Evolutionary conservation across 2,797 vertebrate species (phyloP), one percentile per base, ranked within the genome.

Genomic region (Poeciliopsis presidionis): DNA sequence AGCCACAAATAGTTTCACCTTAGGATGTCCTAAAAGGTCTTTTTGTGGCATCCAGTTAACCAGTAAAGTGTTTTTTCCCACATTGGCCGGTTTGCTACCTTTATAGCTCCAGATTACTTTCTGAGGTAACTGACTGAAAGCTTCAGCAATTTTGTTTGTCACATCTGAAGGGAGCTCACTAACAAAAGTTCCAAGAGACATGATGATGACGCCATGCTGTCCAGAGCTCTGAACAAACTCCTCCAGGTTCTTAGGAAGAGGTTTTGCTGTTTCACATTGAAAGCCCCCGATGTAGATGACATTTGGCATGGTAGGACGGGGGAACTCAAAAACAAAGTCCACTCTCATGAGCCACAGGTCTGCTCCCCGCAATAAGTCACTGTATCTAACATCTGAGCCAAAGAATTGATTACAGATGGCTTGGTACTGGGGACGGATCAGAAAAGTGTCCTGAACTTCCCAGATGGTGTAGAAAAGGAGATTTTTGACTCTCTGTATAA

Each of bases 11-110:
- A 89, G 76, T 80, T 85, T 93, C 0, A 84, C 86, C 72, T 93
- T 94, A 1, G 92, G 90, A 74, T 96, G 94, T 83, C 93, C 95
- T 8, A 96, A 57, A n/a, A 96, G 90, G 73, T 95, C 94, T 67
- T 95, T 95, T 83, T 96, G 95, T 1, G 94, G 95, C 77, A 95
- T 83, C 95, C 95, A 96, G 76, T 94, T 85, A 0, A 94, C 89
- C 25, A 95, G 16, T 45, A 94, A 73, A 36, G 95, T 95, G 84
- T 95, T 96, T 87, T 93, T 93, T 0, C 94, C 94, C 28, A 95
- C 63, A 81, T 45, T 79, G 1, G 81, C 59, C 4, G 94, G 94
- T 57, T 55, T 91, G 0, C 75, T 28, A 13, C 94, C 95, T 47
- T 88, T 90, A 70, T 94, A 72, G 65, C 85, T 92, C 94, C 94